phyloP scores from a whole-genome alignment of 2,113 vertebrate species.

The Myodes glareolus region DNA sequence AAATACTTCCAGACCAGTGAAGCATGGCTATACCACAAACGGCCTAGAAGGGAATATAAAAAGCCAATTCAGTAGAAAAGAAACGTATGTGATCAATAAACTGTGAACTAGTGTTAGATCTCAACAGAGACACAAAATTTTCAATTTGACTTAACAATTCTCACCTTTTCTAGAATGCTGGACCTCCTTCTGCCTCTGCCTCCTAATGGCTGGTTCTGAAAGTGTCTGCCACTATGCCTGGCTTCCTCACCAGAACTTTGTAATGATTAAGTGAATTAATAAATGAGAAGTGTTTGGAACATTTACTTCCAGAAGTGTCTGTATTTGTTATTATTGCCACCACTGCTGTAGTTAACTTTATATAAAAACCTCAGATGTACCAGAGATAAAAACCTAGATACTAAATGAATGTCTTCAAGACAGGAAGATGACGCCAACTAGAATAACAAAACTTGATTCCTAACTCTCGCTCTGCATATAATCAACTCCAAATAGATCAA shows the following conservation, averaged over 20 bases:
- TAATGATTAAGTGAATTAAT: not conserved
- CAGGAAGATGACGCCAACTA: not conserved
- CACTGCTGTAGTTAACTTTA: not conserved
- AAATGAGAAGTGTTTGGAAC: not conserved
- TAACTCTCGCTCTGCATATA: no score
- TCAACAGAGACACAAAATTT: not conserved
- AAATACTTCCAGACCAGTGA: no score
- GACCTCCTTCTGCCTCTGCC: no score
- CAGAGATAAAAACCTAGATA: not conserved
- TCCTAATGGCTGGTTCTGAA: no score
- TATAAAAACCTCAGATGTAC: not conserved
- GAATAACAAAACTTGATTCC: no score
- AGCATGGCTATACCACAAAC: not conserved
- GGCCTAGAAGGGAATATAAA: not conserved
- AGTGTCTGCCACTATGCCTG: no score
- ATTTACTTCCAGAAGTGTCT: not conserved
- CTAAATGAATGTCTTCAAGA: not conserved
- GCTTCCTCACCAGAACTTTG: not conserved
- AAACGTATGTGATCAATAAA: not conserved
- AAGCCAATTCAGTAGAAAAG: not conserved
- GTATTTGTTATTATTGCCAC: not conserved
- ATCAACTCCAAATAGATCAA: no score
- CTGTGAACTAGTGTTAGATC: not conserved
- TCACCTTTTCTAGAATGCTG: not conserved
- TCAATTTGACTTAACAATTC: not conserved